A percentile compares a stretch with the other conserved stretches of the same genome.
phyloP scores from a whole-genome alignment of 2,888 invertebrate species.

The Horisme vitalbata region DNA sequence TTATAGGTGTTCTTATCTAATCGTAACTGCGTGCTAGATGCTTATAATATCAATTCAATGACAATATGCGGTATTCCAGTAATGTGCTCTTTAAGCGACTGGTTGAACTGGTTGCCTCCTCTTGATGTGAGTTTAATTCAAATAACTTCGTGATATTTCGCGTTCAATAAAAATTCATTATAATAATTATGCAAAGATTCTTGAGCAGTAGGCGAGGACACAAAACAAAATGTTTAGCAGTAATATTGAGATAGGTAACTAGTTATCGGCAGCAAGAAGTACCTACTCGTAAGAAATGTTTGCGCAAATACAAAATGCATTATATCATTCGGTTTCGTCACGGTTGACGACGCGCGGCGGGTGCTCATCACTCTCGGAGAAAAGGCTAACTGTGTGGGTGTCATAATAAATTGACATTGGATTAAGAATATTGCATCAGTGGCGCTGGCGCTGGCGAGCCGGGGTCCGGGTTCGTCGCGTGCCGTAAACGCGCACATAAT shows the following conservation, averaged over 20 bases:
- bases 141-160: conserved; percentile 42
- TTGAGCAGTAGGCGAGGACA: conserved; percentile 16
- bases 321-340: conserved; percentile 49
- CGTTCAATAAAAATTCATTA: conserved; percentile 32
- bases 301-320: conserved; percentile 50
- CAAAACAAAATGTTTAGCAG: conserved; percentile 20
- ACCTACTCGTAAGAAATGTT: conserved; percentile 36
- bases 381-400: conserved; percentile 46
- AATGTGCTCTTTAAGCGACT: conserved; percentile 44
- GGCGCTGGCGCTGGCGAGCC: conserved; percentile 14
- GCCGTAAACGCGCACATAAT: conserved; percentile 45
- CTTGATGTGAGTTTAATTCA: conserved; percentile 39
- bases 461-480: conserved; percentile 42
- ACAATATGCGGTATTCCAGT: conserved; percentile 39
- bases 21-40: not conserved
- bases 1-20: no score
- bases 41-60: conserved; percentile 15
- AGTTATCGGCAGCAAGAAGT: conserved; percentile 37
- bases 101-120: no score
- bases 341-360: conserved; percentile 25
- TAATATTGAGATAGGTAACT: conserved; percentile 14
- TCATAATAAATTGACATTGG: conserved; percentile 65
- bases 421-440: conserved; percentile 60
- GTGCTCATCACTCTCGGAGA: conserved; percentile 38
- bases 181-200: conserved; percentile 27